Base-by-base conservation (phyloP, 2,797 vertebrate species). In the Babyrousa celebensis region DNA sequence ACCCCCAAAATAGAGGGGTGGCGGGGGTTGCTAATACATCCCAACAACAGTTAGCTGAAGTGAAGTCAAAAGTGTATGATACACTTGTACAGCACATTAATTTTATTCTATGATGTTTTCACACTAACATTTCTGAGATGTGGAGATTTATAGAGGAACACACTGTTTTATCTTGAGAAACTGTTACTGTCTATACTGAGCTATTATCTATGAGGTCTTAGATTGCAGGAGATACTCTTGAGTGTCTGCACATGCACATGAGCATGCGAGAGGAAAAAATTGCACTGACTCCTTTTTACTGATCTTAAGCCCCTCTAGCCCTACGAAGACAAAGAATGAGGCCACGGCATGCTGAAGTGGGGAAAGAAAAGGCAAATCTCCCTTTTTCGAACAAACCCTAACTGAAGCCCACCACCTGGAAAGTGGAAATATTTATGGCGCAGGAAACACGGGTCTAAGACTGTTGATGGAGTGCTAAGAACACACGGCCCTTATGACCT, bases 61-160 rank as follows among this genome's bases (percentile, higher is more conserved):
- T 60, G 54, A 84, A 68, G 60, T 93, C 0, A 68, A 95, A 95
- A 83, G 32, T 23, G 74, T 12, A 20, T 16, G 40, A 63, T 77
- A 71, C 10, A 23, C 60, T 68, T 85, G 74, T 20, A 94, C 1
- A 67, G 10, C 16, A 12, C 27, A 85, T 82, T 97, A 71, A 94
- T 93, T 93, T 89, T 74, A 82, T 56, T 93, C 65, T 89, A 56
- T 25, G 48, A 58, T 60, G 40, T 60, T 83, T 86, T 72, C 58
- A 83, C 12, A 79, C 43, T 25, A 63, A 62, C 18, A 60, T 84
- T 85, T 96, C 71, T 85, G 89, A 90, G 89, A 85, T 23, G 60
- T 60, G 20, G 40, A 87, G 58, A 91, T 95, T 90, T 92, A 85
- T 36, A 67, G 88, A 95, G 65, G 70, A 88, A 6, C n/a, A 25